Base-by-base conservation (phyloP, 2,888 invertebrate species). In the Apamea monoglypha region DNA sequence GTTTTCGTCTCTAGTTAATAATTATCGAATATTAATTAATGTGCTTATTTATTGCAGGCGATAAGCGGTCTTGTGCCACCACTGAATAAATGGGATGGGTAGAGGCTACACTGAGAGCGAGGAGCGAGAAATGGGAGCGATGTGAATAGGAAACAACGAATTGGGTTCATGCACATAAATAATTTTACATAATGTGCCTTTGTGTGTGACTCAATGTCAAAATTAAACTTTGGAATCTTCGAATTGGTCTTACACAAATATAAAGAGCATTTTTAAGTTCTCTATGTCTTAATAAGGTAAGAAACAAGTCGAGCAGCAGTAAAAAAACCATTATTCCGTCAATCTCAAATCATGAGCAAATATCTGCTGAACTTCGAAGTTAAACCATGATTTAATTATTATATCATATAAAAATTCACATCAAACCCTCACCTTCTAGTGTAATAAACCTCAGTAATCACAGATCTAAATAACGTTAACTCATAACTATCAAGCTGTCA, bases 1-100 rank as follows among this genome's bases (percentile, higher is more conserved):
- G 92, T 93, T 92, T 92, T 93, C 90, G 91, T 91, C 74, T 84
- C 85, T 84, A 84, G 81, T 81, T 87, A 90, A 91, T 92, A 92
- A 92, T 89, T 91, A 93, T 93, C 91, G 90, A 94, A 92, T 91
- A 91, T 88, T 92, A 92, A 93, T 94, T 92, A 92, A 91, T 92
- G 89, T 86, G 86, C 69, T 90, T 93, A 92, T 93, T 93, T 94
- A 93, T 92, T 91, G 87, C 89, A 12, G 76, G 63, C 83, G 91
- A 92, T 93, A 93, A 92, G 90, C 87, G 90, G 87, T 90, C 89
- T 88, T 91, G 87, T 87, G 85, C 88, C 63, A 78, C 64, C 40
- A 79, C 83, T 80, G 78, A 67, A 75, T 79, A 83, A 80, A 81
- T 76, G 64, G 25, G 50, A n/a, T 66, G 29, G 63, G 78, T 56